Evolutionary conservation across 2,888 invertebrate genomes (phyloP).

Genomic region (Candidula unifasciata): DNA sequence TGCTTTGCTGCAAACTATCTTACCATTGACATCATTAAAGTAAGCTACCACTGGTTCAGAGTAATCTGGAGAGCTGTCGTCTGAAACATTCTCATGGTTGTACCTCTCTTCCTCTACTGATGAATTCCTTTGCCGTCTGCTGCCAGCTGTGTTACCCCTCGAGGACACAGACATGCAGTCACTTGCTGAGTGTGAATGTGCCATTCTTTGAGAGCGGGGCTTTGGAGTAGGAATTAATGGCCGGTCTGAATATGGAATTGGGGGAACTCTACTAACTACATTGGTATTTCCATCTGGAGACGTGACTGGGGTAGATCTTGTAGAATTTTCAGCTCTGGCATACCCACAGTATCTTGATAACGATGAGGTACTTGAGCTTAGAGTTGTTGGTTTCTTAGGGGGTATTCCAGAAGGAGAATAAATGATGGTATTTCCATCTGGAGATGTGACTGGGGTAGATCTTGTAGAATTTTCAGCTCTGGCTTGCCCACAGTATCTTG

Average conservation of each 20-base stretch:
- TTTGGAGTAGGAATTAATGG: slow-evolving; percentile 7
- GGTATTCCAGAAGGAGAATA: too few species aligned
- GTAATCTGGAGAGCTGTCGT: neutral
- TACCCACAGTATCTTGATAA: neutral
- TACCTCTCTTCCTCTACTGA: too few species aligned
- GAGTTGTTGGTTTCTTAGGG: neutral
- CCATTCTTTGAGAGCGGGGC: neutral
- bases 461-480: neutral
- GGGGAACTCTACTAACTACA: neutral
- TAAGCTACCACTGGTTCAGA: neutral
- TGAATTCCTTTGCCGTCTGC: neutral
- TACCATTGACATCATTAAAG: neutral
- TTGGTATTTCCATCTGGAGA: neutral
- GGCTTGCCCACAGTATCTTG: neutral
- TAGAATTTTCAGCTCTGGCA: neutral
- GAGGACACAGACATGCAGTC: too few species aligned
- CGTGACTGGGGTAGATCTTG: neutral
- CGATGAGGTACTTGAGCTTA: neutral
- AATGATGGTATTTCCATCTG: too few species aligned
- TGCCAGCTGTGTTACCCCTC: neutral
- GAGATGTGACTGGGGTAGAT: neutral
- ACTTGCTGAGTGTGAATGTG: neutral
- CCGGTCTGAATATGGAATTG: slow-evolving; percentile 3
- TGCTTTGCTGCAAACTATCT: too few species aligned
- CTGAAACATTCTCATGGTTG: neutral